Conservation (phyloP, 2,113 vertebrate genomes). For the Anhinga anhinga region DNA sequence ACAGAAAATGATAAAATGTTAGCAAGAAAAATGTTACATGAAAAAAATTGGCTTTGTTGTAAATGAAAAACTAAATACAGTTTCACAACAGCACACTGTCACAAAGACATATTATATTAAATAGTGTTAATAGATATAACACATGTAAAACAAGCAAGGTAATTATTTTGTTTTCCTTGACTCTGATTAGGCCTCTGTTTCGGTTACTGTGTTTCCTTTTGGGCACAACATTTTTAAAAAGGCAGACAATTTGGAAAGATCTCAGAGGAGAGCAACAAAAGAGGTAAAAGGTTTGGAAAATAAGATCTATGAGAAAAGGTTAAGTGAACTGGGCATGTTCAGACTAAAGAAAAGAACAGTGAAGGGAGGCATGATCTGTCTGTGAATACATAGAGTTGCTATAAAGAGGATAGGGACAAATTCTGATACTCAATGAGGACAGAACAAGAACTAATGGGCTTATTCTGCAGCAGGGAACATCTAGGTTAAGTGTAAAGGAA, state of each 20-base stretch:
- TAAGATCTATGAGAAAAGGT: slow-evolving; percentile 25
- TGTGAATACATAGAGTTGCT: not conserved
- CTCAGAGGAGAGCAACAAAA: slow-evolving; percentile 20
- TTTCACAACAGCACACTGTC: slow-evolving; percentile 18
- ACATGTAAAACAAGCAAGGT: slow-evolving; percentile 44
- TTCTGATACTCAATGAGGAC: slow-evolving; percentile 29
- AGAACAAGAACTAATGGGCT: slow-evolving; percentile 36
- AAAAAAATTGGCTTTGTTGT: not conserved
- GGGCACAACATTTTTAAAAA: not conserved
- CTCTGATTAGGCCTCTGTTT: slow-evolving; percentile 12
- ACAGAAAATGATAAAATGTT: not conserved
- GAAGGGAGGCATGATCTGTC: slow-evolving; percentile 6
- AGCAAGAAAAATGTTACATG: not conserved
- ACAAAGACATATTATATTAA: slow-evolving; percentile 34
- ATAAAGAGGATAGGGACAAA: slow-evolving; percentile 10
- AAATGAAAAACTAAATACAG: slow-evolving; percentile 53
- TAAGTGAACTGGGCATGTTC: slow-evolving; percentile 29
- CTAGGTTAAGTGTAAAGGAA: slow-evolving; percentile 38
- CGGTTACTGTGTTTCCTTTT: not conserved
- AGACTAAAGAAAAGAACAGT: slow-evolving; percentile 35
- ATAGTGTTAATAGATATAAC: slow-evolving; percentile 36
- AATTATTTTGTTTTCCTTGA: slow-evolving; percentile 49
- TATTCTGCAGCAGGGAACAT: not conserved
- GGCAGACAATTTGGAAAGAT: not conserved
- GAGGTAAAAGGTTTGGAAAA: slow-evolving; percentile 34